Conservation (phyloP, 2,888 invertebrate species). For the Tigriopus californicus region DNA sequence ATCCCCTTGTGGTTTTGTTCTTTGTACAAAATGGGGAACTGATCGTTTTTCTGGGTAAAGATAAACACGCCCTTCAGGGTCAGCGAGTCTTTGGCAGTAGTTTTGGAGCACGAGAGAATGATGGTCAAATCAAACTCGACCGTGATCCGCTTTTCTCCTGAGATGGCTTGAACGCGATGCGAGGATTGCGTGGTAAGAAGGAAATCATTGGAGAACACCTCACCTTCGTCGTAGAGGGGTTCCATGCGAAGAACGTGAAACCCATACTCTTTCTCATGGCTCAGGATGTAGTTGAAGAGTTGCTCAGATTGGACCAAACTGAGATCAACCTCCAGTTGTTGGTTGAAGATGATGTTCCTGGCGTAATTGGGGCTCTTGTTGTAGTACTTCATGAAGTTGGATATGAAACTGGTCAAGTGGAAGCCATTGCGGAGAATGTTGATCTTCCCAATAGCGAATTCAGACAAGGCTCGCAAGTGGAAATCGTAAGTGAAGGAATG, state of each 20-base stretch:
- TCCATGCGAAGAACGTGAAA: conserved; percentile 47
- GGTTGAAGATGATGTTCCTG: conserved; percentile 33
- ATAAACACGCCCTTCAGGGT: no score
- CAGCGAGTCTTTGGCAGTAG: no score
- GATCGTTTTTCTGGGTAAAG: no score
- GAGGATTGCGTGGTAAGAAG: conserved; percentile 38
- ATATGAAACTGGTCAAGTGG: conserved; percentile 49
- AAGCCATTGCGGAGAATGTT: conserved; percentile 39
- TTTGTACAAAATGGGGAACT: no score
- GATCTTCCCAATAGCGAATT: conserved; percentile 40
- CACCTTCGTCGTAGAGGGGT: conserved; percentile 23
- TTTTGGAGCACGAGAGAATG: no score
- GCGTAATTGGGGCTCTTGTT: conserved; percentile 56
- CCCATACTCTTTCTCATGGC: conserved; percentile 43
- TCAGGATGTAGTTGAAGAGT: conserved; percentile 47
- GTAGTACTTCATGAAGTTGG: conserved; percentile 56
- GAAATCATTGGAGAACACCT: conserved; percentile 34
- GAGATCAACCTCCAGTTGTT: conserved; percentile 37
- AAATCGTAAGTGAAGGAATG: conserved; percentile 60
- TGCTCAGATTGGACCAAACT: conserved; percentile 39
- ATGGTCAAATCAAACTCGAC: no score
- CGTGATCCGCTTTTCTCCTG: no score
- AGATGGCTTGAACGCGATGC: no score
- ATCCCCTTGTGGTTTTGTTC: conserved; percentile 32
- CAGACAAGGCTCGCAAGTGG: conserved; percentile 46